Base-by-base conservation (phyloP, 2,888 invertebrate genomes). In the Xiphydria camelus region DNA sequence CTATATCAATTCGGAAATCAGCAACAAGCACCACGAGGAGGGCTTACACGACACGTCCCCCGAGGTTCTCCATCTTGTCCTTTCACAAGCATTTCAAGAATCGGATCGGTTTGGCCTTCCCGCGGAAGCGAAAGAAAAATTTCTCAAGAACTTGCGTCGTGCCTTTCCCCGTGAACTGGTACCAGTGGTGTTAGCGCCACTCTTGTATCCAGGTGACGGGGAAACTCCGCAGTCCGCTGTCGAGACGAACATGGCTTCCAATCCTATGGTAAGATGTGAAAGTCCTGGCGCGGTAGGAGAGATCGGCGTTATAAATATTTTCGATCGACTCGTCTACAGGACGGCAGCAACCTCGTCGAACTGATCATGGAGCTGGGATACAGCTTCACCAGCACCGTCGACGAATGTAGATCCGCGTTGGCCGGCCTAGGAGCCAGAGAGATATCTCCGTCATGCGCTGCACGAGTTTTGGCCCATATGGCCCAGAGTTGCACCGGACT, bases 351-450 rank as follows among this genome's bases (percentile, higher is more conserved):
- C 51, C 78, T 92, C 70, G 88, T 93, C 54, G 95, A 95, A 70
- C 83, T 95, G 68, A 86, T 97, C 66, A 84, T 89, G 73, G 97
- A 98, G 78, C 84, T 96, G 69, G 94, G 97, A 41, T 94, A 92
- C 77, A 81, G 85, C 58, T 94, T 95, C 73, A 96, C 95, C 43
- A 78, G 85, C 41, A 86, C 86, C 15, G 81, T 92, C 33, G 94
- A 95, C 67, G 92, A 91, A 74, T 95, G 94, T 72, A 87, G 94
- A 61, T 87, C 84, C 68, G 87, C 88, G 66, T 80, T 98, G 73
- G 79, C 88, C 53, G 91, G 91, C 66, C 83, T 94, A 59, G 89
- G 89, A 12, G 86, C 85, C 10, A 82, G 90, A 49, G 94, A 91
- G 78, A 83, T 96, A 25, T 87, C 90, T 10, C 84, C 96, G 4